phyloP scores from a whole-genome alignment of 2,888 invertebrate species.

The Melolontha melolontha region DNA sequence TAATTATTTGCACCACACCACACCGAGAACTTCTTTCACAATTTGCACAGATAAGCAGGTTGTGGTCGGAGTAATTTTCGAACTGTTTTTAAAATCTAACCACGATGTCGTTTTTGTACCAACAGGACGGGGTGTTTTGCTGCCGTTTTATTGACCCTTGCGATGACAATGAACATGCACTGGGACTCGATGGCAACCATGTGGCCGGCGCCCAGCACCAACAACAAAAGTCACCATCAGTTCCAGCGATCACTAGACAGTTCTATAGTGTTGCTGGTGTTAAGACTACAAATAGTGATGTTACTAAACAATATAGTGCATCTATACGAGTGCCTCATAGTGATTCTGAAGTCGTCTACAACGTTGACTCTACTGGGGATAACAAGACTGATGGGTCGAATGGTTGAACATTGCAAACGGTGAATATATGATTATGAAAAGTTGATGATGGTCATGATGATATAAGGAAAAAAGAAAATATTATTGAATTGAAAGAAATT shows the following conservation, averaged over 20 bases:
- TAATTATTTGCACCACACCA: slow-evolving; percentile 39
- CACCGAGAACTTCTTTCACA: slow-evolving; percentile 40
- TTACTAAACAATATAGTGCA: slow-evolving; percentile 62
- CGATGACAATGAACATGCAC: slow-evolving; percentile 62
- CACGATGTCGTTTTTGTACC: slow-evolving; percentile 50
- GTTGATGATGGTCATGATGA: not conserved
- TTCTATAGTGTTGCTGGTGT: slow-evolving; percentile 47
- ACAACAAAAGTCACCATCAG: slow-evolving; percentile 48
- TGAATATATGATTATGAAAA: slow-evolving; percentile 49
- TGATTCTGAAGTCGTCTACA: slow-evolving; percentile 55
- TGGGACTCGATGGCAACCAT: slow-evolving; percentile 62
- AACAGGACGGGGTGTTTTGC: slow-evolving; percentile 66
- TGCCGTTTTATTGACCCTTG: slow-evolving; percentile 67
- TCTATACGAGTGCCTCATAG: slow-evolving; percentile 59
- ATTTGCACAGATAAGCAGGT: slow-evolving; percentile 43
- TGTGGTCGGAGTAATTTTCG: slow-evolving; percentile 37
- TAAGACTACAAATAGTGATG: slow-evolving; percentile 54
- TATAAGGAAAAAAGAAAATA: slow-evolving; percentile 6
- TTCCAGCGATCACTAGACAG: slow-evolving; percentile 51
- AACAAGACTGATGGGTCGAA: slow-evolving; percentile 55
- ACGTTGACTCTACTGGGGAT: slow-evolving; percentile 58
- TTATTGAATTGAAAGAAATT: slow-evolving; percentile 27
- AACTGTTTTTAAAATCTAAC: slow-evolving; percentile 26
- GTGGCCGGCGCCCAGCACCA: slow-evolving; percentile 53
- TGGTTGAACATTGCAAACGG: slow-evolving; percentile 55